Evolutionary conservation across 2,888 invertebrate species (phyloP).

Genomic region (Drosophila pegasa): DNA sequence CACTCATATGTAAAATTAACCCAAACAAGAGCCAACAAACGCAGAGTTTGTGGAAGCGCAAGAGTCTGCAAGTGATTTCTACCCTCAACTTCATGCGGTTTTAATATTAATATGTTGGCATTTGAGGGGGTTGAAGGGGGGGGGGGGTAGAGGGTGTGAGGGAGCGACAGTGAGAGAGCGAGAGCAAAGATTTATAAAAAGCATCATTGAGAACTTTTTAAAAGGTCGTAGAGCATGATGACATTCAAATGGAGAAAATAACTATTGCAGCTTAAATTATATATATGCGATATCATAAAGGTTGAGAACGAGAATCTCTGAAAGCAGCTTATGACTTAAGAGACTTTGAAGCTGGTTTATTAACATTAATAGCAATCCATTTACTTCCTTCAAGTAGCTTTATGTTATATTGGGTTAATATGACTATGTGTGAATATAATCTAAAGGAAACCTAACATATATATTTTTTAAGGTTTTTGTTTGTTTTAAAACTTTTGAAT

Average conservation of each 20-base stretch:
- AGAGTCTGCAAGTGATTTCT: conserved; percentile 10
- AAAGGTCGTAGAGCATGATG: conserved; percentile 1
- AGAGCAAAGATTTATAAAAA: neutral
- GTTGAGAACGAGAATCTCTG: neutral
- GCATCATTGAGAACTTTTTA: neutral
- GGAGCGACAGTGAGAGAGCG: no score
- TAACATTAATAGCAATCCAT: neutral
- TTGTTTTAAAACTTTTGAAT: no score
- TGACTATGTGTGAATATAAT: no score
- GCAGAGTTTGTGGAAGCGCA: neutral
- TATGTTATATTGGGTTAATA: neutral
- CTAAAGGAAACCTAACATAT: no score
- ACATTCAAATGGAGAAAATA: conserved; percentile 4
- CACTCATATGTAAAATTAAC: conserved; percentile 57
- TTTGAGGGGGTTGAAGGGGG: neutral
- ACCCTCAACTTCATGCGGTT: conserved; percentile 2
- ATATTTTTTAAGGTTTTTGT: no score
- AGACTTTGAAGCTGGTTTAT: neutral
- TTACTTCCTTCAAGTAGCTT: neutral
- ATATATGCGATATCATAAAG: conserved; percentile 2
- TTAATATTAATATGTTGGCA: conserved; percentile 19
- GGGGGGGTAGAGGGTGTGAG: no score
- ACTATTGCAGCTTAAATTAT: neutral
- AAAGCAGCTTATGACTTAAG: conserved; percentile 4
- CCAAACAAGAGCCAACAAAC: conserved; percentile 25